Percentiles rank a stretch among this genome's conserved stretches.
These are phyloP conservation scores for Clarias batrachus DNA, from an alignment of 2,113 vertebrate genomes.

Conservation along the genomic window DNA sequence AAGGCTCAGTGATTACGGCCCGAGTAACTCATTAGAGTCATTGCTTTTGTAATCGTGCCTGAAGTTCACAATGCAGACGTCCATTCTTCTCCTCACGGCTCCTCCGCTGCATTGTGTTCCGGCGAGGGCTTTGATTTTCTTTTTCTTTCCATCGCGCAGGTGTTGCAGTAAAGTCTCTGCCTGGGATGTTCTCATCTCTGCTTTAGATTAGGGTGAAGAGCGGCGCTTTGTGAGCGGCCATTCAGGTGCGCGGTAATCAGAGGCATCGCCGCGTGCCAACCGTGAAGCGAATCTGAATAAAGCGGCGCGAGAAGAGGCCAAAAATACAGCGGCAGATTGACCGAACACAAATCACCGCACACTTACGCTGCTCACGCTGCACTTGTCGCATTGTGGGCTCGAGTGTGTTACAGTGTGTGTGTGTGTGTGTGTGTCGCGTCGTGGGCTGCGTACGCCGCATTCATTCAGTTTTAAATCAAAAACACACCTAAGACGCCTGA, in stretches of 20 bases:
- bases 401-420: neutral
- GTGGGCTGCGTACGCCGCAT: neutral
- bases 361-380: neutral
- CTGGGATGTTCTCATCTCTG: slow-evolving; percentile 33
- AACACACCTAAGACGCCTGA: neutral
- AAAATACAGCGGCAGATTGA: neutral
- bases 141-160: slow-evolving; percentile 25
- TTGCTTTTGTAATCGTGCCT: slow-evolving; percentile 34
- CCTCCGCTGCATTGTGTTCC: neutral
- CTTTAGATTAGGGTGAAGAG: slow-evolving; percentile 19
- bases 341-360: neutral
- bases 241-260: slow-evolving; percentile 25
- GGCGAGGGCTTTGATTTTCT: slow-evolving; percentile 37
- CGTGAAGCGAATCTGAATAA: slow-evolving; percentile 47
- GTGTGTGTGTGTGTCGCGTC: neutral
- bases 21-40: slow-evolving; percentile 47
- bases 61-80: slow-evolving; percentile 27
- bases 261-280: neutral
- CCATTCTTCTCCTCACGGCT: slow-evolving; percentile 1
- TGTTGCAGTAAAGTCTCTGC: slow-evolving; percentile 33
- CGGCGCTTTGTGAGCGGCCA: slow-evolving; percentile 39
- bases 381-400: neutral
- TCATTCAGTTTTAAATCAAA: neutral
- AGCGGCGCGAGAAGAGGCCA: neutral
- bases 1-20: slow-evolving; percentile 18